Percentiles rank a stretch among this genome's conserved stretches.
phyloP scores from a whole-genome alignment of 2,113 vertebrate species.

The Azemiops feae region DNA sequence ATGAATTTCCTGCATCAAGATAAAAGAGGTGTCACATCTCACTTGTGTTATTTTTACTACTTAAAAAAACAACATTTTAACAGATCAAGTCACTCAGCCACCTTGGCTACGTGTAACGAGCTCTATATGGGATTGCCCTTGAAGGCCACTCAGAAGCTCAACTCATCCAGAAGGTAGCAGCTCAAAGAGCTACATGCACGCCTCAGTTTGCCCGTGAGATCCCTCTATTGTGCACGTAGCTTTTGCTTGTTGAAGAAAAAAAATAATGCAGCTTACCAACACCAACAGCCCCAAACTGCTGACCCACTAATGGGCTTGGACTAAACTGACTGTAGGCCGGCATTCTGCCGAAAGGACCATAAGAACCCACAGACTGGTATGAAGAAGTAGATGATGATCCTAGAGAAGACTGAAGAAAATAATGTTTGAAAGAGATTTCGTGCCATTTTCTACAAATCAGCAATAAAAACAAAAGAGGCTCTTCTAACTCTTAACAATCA shows the following conservation, averaged over 20 bases:
- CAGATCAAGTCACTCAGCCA: neutral
- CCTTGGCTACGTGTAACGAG: neutral
- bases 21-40: conserved; percentile 32
- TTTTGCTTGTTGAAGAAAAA: neutral
- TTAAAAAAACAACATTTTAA: neutral
- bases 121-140: neutral
- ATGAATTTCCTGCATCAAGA: conserved; percentile 78
- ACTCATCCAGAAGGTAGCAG: neutral
- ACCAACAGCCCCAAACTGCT: conserved; percentile 83
- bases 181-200: neutral
- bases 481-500: neutral
- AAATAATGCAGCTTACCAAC: conserved; percentile 72
- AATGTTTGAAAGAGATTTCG: neutral
- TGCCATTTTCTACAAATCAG: neutral
- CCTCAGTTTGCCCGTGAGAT: neutral
- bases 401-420: conserved; percentile 85
- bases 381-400: conserved; percentile 78
- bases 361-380: conserved; percentile 87
- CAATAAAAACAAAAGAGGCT: neutral
- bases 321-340: conserved; percentile 90
- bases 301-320: conserved; percentile 77
- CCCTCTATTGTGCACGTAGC: neutral
- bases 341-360: conserved; percentile 86
- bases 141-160: neutral
- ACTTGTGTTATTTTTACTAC: neutral